phyloP scores from a whole-genome alignment of 2,113 vertebrate species.

The Cyanoramphus novaezelandiae region DNA sequence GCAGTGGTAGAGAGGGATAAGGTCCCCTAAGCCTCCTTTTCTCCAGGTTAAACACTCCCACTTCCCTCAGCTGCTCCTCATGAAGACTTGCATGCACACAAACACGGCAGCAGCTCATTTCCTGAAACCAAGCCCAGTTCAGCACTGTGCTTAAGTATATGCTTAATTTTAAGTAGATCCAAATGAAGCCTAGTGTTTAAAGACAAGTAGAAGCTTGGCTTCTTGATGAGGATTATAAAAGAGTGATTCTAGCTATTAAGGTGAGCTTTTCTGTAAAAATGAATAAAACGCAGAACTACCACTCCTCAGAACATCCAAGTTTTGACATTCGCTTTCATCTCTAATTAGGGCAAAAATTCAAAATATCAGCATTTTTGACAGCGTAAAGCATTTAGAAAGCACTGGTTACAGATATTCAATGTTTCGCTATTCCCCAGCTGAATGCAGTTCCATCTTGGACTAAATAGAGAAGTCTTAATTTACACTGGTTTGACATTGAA shows the following conservation, averaged over 20 bases:
- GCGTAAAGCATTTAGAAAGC: neutral
- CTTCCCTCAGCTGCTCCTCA: neutral
- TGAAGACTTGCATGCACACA: neutral
- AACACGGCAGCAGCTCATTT: neutral
- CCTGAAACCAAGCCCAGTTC: neutral
- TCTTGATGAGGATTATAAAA: neutral
- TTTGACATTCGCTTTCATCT: slow-evolving; percentile 3
- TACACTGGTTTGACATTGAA: slow-evolving; percentile 17
- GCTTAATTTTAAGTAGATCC: neutral
- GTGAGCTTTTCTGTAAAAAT: neutral
- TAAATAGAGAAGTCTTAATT: neutral
- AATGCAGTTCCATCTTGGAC: neutral
- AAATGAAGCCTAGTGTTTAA: neutral
- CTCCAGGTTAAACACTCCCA: neutral
- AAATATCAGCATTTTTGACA: neutral
- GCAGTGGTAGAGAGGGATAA: accelerated
- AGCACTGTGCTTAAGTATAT: neutral
- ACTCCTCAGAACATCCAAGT: neutral
- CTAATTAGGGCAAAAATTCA: neutral
- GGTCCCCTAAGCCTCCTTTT: neutral
- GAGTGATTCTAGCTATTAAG: neutral
- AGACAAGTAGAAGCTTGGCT: neutral
- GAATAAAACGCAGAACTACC: neutral
- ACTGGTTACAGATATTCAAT: neutral
- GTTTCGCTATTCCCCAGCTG: neutral